These are phyloP conservation scores for Baronia brevicornis DNA, from an alignment of 2,888 invertebrate genomes.

Conservation along the genomic window DNA sequence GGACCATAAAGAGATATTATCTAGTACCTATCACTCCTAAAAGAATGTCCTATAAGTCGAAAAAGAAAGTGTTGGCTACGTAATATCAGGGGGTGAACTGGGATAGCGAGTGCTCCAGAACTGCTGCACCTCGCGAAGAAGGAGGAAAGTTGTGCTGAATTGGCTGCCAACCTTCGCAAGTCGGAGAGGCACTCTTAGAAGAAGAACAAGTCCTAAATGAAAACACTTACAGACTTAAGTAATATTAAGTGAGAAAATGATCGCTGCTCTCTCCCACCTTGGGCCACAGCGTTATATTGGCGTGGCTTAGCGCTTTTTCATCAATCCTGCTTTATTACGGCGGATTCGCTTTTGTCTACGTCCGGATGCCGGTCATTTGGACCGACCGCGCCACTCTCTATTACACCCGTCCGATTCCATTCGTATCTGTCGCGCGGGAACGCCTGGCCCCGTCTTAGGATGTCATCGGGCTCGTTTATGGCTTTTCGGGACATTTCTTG, in stretches of 20 bases:
- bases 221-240: too few species aligned
- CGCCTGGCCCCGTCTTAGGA: conserved; percentile 58
- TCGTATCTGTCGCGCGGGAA: conserved; percentile 64
- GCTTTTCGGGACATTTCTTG: conserved; percentile 2
- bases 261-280: conserved; percentile 27
- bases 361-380: conserved; percentile 71
- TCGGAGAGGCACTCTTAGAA: too few species aligned
- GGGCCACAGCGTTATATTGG: conserved; percentile 57
- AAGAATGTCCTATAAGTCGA: too few species aligned
- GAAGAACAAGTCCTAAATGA: too few species aligned
- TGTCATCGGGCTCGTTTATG: conserved; percentile 36
- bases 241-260: background rate
- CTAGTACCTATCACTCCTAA: too few species aligned
- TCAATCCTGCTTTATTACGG: conserved; percentile 77
- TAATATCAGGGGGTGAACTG: too few species aligned
- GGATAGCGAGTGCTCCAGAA: too few species aligned
- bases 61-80: too few species aligned
- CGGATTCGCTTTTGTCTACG: conserved; percentile 70
- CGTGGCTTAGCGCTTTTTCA: conserved; percentile 78
- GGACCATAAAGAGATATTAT: too few species aligned
- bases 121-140: too few species aligned
- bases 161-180: too few species aligned
- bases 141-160: too few species aligned
- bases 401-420: conserved; percentile 69
- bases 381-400: conserved; percentile 63